phyloP scores from a whole-genome alignment of 2,113 vertebrate genomes.

The Pedionomus torquatus region DNA sequence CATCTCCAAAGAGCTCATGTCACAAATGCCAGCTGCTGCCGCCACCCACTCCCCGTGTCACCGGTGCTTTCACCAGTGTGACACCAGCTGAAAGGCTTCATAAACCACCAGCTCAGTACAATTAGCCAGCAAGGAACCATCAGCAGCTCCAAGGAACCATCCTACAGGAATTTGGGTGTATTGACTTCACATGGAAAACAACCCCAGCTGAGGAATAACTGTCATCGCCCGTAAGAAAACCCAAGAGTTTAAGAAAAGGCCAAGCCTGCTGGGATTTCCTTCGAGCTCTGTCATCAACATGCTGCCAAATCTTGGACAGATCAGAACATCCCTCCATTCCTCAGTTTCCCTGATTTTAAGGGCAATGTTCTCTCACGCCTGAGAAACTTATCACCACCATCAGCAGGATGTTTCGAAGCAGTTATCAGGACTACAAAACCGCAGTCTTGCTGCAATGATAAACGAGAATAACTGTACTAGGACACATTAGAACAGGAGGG shows the following conservation, averaged over 20 bases:
- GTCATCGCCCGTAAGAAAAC: background rate
- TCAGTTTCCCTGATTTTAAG: background rate
- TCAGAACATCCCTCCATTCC: background rate
- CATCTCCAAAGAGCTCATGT: background rate
- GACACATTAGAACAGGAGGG: background rate
- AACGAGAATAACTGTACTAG: background rate
- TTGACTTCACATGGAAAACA: background rate
- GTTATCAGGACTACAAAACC: background rate
- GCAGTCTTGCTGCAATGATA: background rate
- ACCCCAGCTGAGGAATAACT: background rate
- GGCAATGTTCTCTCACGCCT: background rate
- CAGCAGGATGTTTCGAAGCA: background rate
- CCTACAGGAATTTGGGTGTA: background rate
- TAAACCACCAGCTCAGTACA: background rate
- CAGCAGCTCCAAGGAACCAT: background rate
- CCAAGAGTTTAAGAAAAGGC: background rate
- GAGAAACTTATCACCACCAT: background rate
- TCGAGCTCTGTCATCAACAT: background rate
- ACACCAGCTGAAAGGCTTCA: background rate
- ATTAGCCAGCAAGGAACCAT: background rate
- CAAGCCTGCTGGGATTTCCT: background rate
- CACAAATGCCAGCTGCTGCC: background rate
- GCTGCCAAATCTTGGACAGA: background rate
- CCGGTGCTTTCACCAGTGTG: background rate
- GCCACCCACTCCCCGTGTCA: rapidly evolving